Conservation (phyloP, 2,797 vertebrate species). For the Pseudochaenichthys georgianus region DNA sequence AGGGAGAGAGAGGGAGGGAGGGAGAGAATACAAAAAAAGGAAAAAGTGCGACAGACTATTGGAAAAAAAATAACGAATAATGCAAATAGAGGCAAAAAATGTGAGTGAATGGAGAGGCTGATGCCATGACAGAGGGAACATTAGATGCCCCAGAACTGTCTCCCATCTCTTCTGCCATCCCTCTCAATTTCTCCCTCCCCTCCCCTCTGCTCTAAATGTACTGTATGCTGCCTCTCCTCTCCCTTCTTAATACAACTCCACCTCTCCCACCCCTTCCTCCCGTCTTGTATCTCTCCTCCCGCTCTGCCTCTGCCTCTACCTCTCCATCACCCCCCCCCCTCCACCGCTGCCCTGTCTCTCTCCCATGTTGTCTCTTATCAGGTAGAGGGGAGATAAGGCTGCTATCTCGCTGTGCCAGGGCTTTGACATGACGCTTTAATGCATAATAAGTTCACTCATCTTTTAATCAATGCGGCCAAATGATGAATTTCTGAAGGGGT, state of each 20-base stretch:
- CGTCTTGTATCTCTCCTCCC: constrained; percentile 63
- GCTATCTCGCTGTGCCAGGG: constrained; percentile 85
- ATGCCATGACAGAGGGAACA: constrained; percentile 53
- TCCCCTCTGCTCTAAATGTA: constrained; percentile 24
- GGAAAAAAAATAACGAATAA: constrained; percentile 58
- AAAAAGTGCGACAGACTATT: constrained; percentile 42
- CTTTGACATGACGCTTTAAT: constrained; percentile 85
- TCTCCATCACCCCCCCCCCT: constrained; percentile 38
- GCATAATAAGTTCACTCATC: constrained; percentile 87
- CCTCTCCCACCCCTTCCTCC: constrained; percentile 53
- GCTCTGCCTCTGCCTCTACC: constrained; percentile 46
- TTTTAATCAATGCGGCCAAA: constrained; percentile 83
- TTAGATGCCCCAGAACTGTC: constrained; percentile 56
- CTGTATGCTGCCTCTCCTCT: constrained; percentile 41
- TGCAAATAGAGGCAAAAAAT: constrained; percentile 56
- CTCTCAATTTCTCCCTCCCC: constrained; percentile 59
- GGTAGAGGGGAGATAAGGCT: constrained; percentile 83
- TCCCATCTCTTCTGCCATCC: constrained; percentile 52
- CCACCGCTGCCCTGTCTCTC: constrained; percentile 57
- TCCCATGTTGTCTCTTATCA: constrained; percentile 85
- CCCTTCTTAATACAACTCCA: constrained; percentile 64
- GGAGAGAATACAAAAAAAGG: constrained; percentile 5
- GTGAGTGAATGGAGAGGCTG: constrained; percentile 40
- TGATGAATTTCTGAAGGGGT: constrained; percentile 81
- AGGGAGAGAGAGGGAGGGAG: constrained; percentile 42